Conservation (phyloP, 2,113 vertebrate species). For the Pachypanchax playfairii region DNA sequence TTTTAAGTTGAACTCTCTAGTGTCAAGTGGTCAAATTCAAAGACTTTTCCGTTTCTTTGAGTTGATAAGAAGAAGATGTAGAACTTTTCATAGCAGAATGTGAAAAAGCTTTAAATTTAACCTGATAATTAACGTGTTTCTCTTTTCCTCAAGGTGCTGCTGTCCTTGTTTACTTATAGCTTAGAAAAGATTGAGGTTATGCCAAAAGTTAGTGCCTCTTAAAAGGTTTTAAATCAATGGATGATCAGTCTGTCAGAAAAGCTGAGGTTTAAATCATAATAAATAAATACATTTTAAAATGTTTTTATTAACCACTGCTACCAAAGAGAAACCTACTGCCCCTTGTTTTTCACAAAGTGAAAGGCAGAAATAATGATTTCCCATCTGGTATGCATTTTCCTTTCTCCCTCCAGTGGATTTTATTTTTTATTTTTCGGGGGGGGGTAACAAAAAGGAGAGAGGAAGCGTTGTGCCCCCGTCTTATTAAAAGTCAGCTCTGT, state of each 20-base stretch:
- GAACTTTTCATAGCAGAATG: background rate
- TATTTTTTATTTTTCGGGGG: too few relatives aligned
- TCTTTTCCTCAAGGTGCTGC: conserved; percentile 6
- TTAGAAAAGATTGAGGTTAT: conserved; percentile 16
- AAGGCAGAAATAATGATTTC: conserved; percentile 77
- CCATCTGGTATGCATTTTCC: conserved; percentile 72
- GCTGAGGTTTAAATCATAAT: conserved; percentile 18
- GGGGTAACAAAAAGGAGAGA: conserved; percentile 51
- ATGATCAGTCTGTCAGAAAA: conserved; percentile 22
- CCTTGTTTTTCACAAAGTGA: conserved; percentile 64
- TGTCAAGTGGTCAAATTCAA: conserved; percentile 6
- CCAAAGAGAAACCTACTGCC: conserved; percentile 61
- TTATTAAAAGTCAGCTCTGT: conserved; percentile 70
- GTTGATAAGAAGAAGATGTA: background rate
- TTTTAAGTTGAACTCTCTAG: background rate
- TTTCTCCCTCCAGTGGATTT: conserved; percentile 53
- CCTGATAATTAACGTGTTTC: conserved; percentile 14
- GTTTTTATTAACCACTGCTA: conserved; percentile 51
- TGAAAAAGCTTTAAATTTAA: background rate
- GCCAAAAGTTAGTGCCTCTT: conserved; percentile 18
- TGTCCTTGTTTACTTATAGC: conserved; percentile 1
- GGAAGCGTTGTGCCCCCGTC: conserved; percentile 38
- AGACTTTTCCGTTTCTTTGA: conserved; percentile 6
- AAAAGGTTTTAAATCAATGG: conserved; percentile 15
- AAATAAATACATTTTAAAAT: too few relatives aligned